Evolutionary conservation across 37 sponge, comb jelly and placozoan genomes (phyloP).

Genomic region (Beroe ovata): DNA sequence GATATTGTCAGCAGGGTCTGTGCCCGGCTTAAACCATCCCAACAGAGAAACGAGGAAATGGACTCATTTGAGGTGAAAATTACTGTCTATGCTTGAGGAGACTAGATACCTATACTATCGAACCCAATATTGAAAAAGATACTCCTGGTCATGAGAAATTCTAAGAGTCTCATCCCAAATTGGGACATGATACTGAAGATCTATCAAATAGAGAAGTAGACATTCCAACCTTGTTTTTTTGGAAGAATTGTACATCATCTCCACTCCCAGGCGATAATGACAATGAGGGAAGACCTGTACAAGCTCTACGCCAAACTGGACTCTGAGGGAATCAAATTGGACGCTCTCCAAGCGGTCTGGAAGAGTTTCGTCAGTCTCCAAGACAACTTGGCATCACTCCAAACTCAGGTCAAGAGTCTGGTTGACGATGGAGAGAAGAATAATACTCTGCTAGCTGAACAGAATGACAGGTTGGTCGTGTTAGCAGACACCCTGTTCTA

Average conservation of each 20-base stretch:
- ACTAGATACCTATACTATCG: no score
- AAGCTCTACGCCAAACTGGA: conserved; percentile 31
- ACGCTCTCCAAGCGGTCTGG: conserved; percentile 64
- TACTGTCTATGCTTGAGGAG: no score
- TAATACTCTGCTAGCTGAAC: conserved; percentile 12
- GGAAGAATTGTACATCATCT: no score
- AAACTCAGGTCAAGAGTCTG: conserved; percentile 21
- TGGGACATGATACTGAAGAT: no score
- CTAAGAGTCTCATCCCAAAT: no score
- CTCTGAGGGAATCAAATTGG: conserved; percentile 49
- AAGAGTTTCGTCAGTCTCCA: conserved; percentile 48
- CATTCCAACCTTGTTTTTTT: no score
- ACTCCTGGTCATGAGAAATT: no score
- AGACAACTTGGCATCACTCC: conserved; percentile 37
- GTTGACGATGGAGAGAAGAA: conserved; percentile 52
- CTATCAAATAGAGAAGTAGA: no score
- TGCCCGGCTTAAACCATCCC: not conserved
- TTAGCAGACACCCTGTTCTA: no score
- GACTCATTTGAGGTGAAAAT: conserved; percentile 38
- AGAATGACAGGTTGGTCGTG: conserved; percentile 27
- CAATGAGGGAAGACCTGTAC: conserved; percentile 65
- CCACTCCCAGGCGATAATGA: conserved; percentile 59
- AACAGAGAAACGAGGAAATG: not conserved
- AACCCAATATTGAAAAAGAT: no score
- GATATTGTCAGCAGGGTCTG: conserved; percentile 22